Evolutionary conservation across 2,113 vertebrate species (phyloP), one percentile per base, ranked within the genome.

Genomic region (Elgaria multicarinata): DNA sequence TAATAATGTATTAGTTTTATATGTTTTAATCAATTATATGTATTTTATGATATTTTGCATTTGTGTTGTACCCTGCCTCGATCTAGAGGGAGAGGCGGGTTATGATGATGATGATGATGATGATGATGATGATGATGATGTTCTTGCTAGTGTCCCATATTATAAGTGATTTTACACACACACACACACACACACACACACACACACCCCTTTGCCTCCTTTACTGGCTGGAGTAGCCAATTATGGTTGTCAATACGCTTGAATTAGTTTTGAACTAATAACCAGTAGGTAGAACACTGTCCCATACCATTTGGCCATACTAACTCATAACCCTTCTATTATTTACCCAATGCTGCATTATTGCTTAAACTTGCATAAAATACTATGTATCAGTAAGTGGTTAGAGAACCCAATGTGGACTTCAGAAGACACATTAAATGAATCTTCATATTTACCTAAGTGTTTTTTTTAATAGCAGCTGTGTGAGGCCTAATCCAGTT

Each of bases 311-410:
- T 46, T 53, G 50, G 31, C 22, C 58, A 72, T 67, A 44, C 8
- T 3, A 72, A 6, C 28, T n/a, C 1, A 1, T 14, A 42, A 46
- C 1, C 81, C 83, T 72, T 33, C 36, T 50, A n/a, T 85, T 79
- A 77, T 66, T 46, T 46, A 78, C 66, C 3, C 3, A 7, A 81
- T 75, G 55, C 42, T 7, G 6, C 24, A 64, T 83, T 83, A 66
- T 36, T 83, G 31, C 72, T 89, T 53, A 89, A 42, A 83, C 72
- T 39, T 76, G 55, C 24, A 89, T 64, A 64, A 83, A 83, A 62
- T 50, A 33, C 71, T 83, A 64, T 13, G 36, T 86, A 86, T 62
- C 20, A 42, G 10, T 66, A 83, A 62, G 42, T 36, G 76, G 42
- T 33, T 66, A 50, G 46, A 36, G 58, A 66, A 83, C 42, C n/a